phyloP scores from a whole-genome alignment of 2,113 vertebrate species.

The Ophthalmolycus amberensis region DNA sequence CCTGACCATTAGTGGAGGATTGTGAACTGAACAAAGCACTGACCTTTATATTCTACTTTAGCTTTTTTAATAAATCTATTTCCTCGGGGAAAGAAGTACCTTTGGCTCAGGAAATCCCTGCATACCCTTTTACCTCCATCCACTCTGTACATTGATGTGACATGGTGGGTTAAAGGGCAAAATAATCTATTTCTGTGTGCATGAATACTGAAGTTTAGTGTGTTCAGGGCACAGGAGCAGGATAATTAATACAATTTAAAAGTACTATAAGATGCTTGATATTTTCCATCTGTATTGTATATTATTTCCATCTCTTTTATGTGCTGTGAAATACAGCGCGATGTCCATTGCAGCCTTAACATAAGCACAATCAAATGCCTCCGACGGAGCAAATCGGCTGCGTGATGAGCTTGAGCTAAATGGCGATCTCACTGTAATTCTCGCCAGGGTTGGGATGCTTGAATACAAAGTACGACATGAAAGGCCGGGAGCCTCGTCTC shows the following conservation, averaged over 20 bases:
- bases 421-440: slow-evolving; percentile 58
- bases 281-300: slow-evolving; percentile 3
- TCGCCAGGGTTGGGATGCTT: slow-evolving; percentile 36
- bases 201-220: too few species aligned
- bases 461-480: slow-evolving; percentile 63
- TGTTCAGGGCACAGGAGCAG: neutral
- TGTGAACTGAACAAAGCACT: slow-evolving; percentile 34
- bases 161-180: slow-evolving; percentile 4
- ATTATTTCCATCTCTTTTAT: neutral
- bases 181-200: neutral
- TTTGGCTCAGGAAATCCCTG: neutral
- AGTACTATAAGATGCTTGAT: neutral
- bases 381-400: slow-evolving; percentile 44
- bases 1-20: slow-evolving; percentile 33
- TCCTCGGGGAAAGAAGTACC: slow-evolving; percentile 4
- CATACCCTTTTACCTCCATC: slow-evolving; percentile 12
- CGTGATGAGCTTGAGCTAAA: slow-evolving; percentile 65
- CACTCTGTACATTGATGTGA: slow-evolving; percentile 9
- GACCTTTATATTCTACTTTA: slow-evolving; percentile 48
- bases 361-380: slow-evolving; percentile 24
- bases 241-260: slow-evolving; percentile 6
- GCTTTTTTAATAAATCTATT: slow-evolving; percentile 31
- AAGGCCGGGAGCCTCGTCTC: slow-evolving; percentile 58
- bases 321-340: neutral
- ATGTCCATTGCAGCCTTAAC: slow-evolving; percentile 21